Evolutionary conservation across 2,888 invertebrate genomes (phyloP).

Genomic region (Mechanitis messenoides): DNA sequence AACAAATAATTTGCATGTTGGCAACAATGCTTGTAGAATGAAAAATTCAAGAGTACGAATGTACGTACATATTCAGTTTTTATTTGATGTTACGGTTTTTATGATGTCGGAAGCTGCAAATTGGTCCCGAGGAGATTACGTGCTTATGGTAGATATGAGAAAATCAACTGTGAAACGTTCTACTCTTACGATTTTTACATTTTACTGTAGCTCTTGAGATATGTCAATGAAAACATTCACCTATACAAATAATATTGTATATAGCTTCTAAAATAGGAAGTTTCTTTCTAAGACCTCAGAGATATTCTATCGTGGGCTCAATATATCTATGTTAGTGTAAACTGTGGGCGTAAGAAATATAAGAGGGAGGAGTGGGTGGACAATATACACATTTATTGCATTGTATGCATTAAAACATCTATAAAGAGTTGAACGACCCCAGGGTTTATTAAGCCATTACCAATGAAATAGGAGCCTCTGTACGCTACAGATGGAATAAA

Average conservation of each 20-base stretch:
- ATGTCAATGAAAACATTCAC: too few species aligned
- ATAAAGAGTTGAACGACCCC: slow-evolving; percentile 37
- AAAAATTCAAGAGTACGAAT: slow-evolving; percentile 40
- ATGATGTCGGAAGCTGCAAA: slow-evolving; percentile 33
- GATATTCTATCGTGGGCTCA: neutral
- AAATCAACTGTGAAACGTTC: slow-evolving; percentile 37
- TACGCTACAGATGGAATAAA: slow-evolving; percentile 53
- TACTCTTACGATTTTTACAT: slow-evolving; percentile 24
- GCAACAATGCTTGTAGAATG: neutral
- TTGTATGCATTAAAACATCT: slow-evolving; percentile 26
- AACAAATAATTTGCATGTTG: neutral
- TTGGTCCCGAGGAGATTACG: slow-evolving; percentile 38
- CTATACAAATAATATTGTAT: too few species aligned
- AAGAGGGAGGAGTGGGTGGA: slow-evolving; percentile 13
- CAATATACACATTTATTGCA: slow-evolving; percentile 27
- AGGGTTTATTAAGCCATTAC: slow-evolving; percentile 61
- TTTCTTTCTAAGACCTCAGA: too few species aligned
- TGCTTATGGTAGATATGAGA: slow-evolving; percentile 34
- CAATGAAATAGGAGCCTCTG: slow-evolving; percentile 58
- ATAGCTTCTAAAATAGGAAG: too few species aligned
- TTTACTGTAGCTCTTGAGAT: slow-evolving; percentile 5
- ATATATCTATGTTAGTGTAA: neutral
- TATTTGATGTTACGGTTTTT: slow-evolving; percentile 48
- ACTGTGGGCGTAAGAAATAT: neutral
- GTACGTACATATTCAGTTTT: slow-evolving; percentile 49